These are phyloP conservation scores for Labeo catla DNA, from an alignment of 2,113 vertebrate species.

Conservation along the genomic window DNA sequence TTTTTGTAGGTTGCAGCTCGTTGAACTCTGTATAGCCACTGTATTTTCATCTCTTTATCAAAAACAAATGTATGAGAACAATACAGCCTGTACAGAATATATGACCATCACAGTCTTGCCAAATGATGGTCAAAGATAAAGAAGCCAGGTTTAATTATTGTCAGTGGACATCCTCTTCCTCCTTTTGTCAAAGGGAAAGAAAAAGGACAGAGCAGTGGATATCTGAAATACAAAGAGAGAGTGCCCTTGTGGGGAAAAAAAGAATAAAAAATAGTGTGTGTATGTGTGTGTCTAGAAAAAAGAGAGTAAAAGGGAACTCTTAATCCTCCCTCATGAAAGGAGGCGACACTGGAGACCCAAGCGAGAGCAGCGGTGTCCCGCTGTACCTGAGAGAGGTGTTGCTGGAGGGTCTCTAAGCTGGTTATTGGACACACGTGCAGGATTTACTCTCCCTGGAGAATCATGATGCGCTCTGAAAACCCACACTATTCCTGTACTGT, in stretches of 20 bases:
- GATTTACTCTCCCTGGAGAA: conserved; percentile 20
- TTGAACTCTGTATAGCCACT: too few species aligned
- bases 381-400: conserved; percentile 25
- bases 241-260: neutral
- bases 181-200: neutral
- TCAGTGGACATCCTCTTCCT: neutral
- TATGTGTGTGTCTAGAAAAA: neutral
- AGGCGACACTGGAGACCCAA: neutral
- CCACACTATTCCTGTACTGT: neutral
- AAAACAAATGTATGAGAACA: neutral
- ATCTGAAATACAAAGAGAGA: conserved; percentile 7
- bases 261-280: neutral
- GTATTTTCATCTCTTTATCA: neutral
- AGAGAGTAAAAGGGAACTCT: neutral
- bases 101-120: neutral
- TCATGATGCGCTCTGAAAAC: neutral
- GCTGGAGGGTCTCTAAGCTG: conserved; percentile 32
- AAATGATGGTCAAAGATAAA: neutral
- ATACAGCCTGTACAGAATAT: neutral
- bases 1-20: too few species aligned
- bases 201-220: neutral
- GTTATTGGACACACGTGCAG: conserved; percentile 30
- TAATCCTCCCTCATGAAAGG: conserved; percentile 28
- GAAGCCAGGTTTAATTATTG: conserved; percentile 1
- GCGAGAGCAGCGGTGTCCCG: neutral